Conservation (phyloP, 2,797 vertebrate species). For the Nasua narica region DNA sequence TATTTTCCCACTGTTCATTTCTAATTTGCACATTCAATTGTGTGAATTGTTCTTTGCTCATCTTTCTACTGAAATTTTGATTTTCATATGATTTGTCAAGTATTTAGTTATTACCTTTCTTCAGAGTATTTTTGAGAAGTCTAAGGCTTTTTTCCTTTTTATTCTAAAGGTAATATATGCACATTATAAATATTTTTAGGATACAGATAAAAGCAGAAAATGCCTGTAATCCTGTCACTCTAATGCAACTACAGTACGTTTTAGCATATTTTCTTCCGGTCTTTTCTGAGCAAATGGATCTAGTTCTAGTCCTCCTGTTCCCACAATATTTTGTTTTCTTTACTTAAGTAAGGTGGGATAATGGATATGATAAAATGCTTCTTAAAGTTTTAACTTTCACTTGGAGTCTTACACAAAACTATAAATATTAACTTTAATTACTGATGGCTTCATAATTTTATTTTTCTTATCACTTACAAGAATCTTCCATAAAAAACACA, state of each 20-base stretch:
- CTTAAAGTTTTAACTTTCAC: slow-evolving; percentile 40
- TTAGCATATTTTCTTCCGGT: neutral
- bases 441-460: neutral
- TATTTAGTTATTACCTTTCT: slow-evolving; percentile 8
- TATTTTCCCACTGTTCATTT: neutral
- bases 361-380: neutral
- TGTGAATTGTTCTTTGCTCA: neutral
- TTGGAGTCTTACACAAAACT: neutral
- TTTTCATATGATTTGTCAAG: slow-evolving; percentile 13
- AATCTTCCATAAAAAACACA: neutral
- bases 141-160: slow-evolving; percentile 22
- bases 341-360: neutral
- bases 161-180: neutral
- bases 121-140: slow-evolving; percentile 33
- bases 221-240: neutral
- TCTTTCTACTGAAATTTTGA: slow-evolving; percentile 11
- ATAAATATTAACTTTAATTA: slow-evolving; percentile 4
- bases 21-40: neutral
- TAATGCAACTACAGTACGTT: slow-evolving; percentile 5
- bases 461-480: slow-evolving; percentile 8
- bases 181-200: slow-evolving; percentile 7
- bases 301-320: neutral
- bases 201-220: neutral
- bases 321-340: slow-evolving; percentile 22
- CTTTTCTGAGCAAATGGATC: slow-evolving; percentile 5